Evolutionary conservation across 2,797 vertebrate species (phyloP).

Genomic region (Sciaenops ocellatus): DNA sequence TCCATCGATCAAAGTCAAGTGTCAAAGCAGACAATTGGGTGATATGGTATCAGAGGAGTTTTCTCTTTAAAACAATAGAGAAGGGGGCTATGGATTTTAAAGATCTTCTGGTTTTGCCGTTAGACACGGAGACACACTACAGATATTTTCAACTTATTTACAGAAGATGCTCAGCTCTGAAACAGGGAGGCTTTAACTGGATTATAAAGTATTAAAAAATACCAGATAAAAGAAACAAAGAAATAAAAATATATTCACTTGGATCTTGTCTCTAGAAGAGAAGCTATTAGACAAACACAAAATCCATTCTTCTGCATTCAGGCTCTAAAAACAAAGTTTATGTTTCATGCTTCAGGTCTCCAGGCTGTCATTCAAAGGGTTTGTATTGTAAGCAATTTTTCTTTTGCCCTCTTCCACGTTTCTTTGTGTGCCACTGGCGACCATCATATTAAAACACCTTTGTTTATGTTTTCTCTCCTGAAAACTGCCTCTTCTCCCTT

Average conservation of each 20-base stretch:
- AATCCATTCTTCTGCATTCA: conserved; percentile 55
- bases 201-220: conserved; percentile 48
- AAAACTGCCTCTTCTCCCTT: conserved; percentile 63
- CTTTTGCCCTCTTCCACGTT: conserved; percentile 54
- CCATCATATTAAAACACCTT: conserved; percentile 78
- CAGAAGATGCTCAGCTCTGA: conserved; percentile 18
- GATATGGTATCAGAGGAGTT: conserved; percentile 62
- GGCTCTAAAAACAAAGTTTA: conserved; percentile 62
- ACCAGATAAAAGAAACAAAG: conserved; percentile 10
- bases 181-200: conserved; percentile 17
- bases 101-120: conserved; percentile 20
- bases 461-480: conserved; percentile 75
- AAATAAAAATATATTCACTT: conserved; percentile 35
- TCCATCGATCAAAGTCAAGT: conserved; percentile 84
- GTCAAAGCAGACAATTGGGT: conserved; percentile 81
- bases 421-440: conserved; percentile 73
- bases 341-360: conserved; percentile 63
- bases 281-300: conserved; percentile 45
- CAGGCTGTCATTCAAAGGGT: conserved; percentile 75
- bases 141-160: conserved; percentile 18
- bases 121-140: background rate
- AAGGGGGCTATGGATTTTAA: background rate
- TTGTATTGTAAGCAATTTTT: conserved; percentile 81
- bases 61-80: conserved; percentile 53
- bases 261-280: conserved; percentile 34